Percentiles rank a stretch among this genome's conserved stretches.
Conservation (phyloP, 2,888 invertebrate species). For the Patella depressa region DNA sequence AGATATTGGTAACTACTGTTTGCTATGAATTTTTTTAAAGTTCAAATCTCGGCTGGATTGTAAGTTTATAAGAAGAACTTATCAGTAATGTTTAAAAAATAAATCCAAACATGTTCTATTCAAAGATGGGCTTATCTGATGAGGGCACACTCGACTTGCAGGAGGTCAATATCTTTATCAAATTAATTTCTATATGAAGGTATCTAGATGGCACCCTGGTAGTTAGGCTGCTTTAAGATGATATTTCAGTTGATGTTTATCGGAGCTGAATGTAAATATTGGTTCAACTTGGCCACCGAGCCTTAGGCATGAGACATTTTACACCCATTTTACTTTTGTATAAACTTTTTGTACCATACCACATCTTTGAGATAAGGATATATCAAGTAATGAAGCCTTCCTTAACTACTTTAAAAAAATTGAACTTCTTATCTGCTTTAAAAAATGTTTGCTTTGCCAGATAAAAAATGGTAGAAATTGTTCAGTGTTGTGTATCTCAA, state of each 20-base stretch:
- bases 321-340: neutral
- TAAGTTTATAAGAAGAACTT: neutral
- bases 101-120: neutral
- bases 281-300: slow-evolving; percentile 3
- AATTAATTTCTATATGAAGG: neutral
- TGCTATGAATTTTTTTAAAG: too few species aligned
- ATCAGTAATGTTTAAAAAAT: slow-evolving; percentile 1
- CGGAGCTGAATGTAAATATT: neutral
- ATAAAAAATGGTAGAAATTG: too few species aligned
- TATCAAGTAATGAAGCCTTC: too few species aligned
- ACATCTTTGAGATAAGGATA: too few species aligned
- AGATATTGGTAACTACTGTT: too few species aligned
- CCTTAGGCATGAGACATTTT: neutral
- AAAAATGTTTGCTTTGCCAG: too few species aligned
- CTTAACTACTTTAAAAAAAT: too few species aligned
- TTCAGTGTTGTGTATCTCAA: too few species aligned
- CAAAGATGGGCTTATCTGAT: neutral
- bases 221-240: neutral
- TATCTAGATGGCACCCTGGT: neutral
- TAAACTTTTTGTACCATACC: too few species aligned
- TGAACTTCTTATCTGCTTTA: too few species aligned
- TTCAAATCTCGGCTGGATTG: too few species aligned
- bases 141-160: neutral
- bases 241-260: slow-evolving; percentile 9
- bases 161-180: neutral